Percentiles rank a stretch among this genome's conserved stretches.
Conservation (phyloP, 2,888 invertebrate species). For the Dynastes maya region DNA sequence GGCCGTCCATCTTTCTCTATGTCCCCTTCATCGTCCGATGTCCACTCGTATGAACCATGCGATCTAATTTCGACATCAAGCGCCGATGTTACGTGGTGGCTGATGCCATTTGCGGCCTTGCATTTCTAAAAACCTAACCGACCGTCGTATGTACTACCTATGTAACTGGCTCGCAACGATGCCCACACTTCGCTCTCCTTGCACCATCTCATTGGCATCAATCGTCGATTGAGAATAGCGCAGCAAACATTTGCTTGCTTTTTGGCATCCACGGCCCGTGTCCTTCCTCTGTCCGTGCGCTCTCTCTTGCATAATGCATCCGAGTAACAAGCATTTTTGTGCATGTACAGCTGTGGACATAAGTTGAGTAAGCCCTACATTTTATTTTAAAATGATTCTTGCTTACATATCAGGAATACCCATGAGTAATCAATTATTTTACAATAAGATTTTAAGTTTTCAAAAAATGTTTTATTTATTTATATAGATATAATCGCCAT, state of each 20-base stretch:
- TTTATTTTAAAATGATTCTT: no score
- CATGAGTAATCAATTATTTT: no score
- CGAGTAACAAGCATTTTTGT: conserved; percentile 38
- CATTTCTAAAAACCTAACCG: conserved; percentile 46
- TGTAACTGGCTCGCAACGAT: not conserved
- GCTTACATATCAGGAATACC: no score
- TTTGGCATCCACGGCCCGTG: conserved; percentile 52
- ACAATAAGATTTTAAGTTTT: no score
- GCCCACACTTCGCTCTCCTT: conserved; percentile 30
- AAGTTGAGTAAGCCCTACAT: not conserved
- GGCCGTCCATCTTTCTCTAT: not conserved
- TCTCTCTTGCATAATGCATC: conserved; percentile 60
- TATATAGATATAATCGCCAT: no score
- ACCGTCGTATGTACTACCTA: not conserved
- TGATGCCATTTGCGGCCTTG: conserved; percentile 53
- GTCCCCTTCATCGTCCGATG: conserved; percentile 15
- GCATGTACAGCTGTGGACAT: conserved; percentile 2
- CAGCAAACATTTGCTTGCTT: conserved; percentile 51
- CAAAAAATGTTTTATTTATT: no score
- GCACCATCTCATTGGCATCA: conserved; percentile 50
- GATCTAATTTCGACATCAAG: conserved; percentile 60
- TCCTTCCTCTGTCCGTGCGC: conserved; percentile 36
- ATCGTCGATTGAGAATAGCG: conserved; percentile 46
- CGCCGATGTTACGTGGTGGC: conserved; percentile 41
- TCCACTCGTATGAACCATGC: conserved; percentile 60